A percentile compares a stretch with the other conserved stretches of the same genome.
phyloP scores from a whole-genome alignment of 2,888 invertebrate genomes.

The Biston betularia region DNA sequence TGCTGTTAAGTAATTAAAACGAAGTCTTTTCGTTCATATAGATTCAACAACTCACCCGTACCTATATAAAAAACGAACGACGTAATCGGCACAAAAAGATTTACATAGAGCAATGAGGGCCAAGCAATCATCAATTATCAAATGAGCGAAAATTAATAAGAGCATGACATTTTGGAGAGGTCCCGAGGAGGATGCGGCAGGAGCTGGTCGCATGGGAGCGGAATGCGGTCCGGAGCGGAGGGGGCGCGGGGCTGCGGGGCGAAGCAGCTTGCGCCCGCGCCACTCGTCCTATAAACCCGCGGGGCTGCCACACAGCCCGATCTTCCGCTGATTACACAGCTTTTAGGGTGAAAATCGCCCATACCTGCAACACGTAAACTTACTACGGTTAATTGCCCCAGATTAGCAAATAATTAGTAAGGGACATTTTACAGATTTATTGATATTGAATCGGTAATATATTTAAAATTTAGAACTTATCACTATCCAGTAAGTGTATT shows the following conservation, averaged over 20 bases:
- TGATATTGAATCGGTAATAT: background rate
- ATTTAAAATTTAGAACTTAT: background rate
- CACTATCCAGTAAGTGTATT: too few species aligned
- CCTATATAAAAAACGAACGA: too few species aligned
- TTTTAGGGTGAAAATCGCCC: slow-evolving; percentile 6
- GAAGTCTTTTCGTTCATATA: too few species aligned
- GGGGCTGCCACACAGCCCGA: slow-evolving; percentile 14
- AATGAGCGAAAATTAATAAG: slow-evolving; percentile 66
- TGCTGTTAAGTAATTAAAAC: too few species aligned
- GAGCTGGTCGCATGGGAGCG: slow-evolving; percentile 84
- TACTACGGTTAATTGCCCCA: background rate
- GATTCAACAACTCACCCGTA: too few species aligned
- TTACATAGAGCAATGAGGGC: slow-evolving; percentile 28
- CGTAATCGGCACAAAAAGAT: too few species aligned
- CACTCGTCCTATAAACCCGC: slow-evolving; percentile 73
- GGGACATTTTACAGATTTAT: background rate
- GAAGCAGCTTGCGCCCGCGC: slow-evolving; percentile 46
- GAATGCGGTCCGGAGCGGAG: slow-evolving; percentile 81
- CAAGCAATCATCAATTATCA: slow-evolving; percentile 17
- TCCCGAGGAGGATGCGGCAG: slow-evolving; percentile 71
- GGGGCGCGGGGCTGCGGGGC: slow-evolving; percentile 43
- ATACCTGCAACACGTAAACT: background rate
- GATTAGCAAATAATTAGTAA: background rate
- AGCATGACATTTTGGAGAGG: slow-evolving; percentile 79
- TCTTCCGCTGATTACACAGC: slow-evolving; percentile 36